Percentiles rank a stretch among this genome's conserved stretches.
These are phyloP conservation scores for Micropoecilia bifurca DNA, from an alignment of 2,797 vertebrate species.

Conservation along the genomic window DNA sequence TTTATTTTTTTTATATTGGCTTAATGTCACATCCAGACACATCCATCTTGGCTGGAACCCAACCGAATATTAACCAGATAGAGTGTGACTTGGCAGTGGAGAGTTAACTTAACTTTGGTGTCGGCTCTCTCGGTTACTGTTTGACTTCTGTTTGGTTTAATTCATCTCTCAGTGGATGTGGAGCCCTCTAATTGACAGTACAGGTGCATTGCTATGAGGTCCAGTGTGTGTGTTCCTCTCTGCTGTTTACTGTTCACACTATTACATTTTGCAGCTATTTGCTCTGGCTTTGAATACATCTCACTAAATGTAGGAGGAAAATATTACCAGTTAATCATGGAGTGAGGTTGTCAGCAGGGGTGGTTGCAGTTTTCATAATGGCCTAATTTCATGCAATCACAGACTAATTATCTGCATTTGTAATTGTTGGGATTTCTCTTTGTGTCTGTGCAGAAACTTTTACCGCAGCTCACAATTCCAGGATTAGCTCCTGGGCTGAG, in stretches of 20 bases:
- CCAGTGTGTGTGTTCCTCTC: not conserved
- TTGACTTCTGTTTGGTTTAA: not conserved
- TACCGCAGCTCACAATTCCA: conserved; percentile 52
- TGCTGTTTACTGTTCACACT: conserved; percentile 17
- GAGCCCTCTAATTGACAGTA: not conserved
- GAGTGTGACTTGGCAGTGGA: not conserved
- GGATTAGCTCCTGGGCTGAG: conserved; percentile 48
- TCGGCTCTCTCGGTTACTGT: not conserved
- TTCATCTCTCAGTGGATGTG: not conserved
- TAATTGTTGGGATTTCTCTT: conserved; percentile 62
- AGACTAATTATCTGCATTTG: conserved; percentile 71
- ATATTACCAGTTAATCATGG: conserved; percentile 71
- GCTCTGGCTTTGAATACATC: conserved; percentile 13
- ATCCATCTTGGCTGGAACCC: not conserved
- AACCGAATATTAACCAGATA: not conserved
- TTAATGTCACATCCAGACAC: not conserved
- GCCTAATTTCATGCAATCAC: conserved; percentile 72
- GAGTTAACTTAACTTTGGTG: not conserved
- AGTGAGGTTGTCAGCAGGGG: conserved; percentile 66
- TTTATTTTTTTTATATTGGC: no score
- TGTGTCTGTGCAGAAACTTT: conserved; percentile 53
- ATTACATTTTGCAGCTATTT: conserved; percentile 3
- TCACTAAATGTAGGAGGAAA: conserved; percentile 41
- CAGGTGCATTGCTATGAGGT: not conserved
- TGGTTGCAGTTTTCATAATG: conserved; percentile 66